Evolutionary conservation across 2,888 invertebrate species (phyloP).

Genomic region (Heterodera filipjevi): DNA sequence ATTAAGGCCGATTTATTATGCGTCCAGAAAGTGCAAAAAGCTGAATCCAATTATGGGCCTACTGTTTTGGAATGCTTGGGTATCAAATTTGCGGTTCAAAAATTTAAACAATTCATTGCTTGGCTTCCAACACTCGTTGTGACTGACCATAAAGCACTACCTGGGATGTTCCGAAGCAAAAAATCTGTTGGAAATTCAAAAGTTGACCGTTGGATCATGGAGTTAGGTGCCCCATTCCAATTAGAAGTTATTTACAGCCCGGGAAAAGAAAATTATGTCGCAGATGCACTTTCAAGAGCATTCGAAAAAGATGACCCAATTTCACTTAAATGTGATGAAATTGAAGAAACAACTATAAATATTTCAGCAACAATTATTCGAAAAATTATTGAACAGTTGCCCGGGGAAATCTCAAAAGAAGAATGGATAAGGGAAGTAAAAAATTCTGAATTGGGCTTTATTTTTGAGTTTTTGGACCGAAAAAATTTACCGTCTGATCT

Average conservation of each 20-base stretch:
- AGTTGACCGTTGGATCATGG: constrained; percentile 2
- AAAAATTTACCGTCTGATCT: background rate
- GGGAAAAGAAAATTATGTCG: background rate
- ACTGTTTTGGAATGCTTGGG: background rate
- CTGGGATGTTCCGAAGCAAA: background rate
- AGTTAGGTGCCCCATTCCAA: background rate
- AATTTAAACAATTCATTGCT: background rate
- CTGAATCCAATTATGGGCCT: background rate
- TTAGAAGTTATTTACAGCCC: background rate
- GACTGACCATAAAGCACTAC: constrained; percentile 11
- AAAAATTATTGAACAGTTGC: background rate
- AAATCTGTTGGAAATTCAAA: background rate
- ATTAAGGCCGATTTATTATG: background rate
- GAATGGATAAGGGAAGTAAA: background rate
- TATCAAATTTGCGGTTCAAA: background rate
- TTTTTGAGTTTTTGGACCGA: background rate
- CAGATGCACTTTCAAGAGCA: background rate
- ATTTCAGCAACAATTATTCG: background rate
- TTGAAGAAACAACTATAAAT: background rate
- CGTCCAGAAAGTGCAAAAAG: background rate
- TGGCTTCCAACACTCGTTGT: background rate
- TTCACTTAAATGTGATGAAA: too few species aligned
- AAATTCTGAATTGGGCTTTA: background rate
- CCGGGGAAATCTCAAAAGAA: background rate
- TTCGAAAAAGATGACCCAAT: too few species aligned